Percentiles rank a stretch among this genome's conserved stretches.
phyloP scores from a whole-genome alignment of 2,888 invertebrate species.

The Luffia ferchaultella region DNA sequence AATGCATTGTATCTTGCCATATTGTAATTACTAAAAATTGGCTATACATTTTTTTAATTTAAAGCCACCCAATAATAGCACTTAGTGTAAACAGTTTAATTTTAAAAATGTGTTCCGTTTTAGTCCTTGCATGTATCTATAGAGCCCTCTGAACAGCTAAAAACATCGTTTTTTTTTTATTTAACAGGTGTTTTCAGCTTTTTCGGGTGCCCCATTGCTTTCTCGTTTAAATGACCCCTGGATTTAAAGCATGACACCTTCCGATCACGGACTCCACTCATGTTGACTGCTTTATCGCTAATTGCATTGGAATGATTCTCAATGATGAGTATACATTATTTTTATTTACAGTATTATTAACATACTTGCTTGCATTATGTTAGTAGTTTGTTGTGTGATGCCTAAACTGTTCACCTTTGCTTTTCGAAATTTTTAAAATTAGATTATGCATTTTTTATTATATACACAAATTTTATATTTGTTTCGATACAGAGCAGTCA shows the following conservation, averaged over 20 bases:
- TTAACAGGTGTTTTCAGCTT: slow-evolving; percentile 65
- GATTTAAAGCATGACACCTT: slow-evolving; percentile 45
- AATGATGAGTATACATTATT: slow-evolving; percentile 64
- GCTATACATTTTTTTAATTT: not conserved
- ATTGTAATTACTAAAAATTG: too few relatives aligned
- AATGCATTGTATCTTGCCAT: too few relatives aligned
- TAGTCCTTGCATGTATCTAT: not conserved
- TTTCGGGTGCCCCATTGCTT: slow-evolving; percentile 66
- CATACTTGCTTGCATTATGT: not conserved
- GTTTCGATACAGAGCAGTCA: not conserved
- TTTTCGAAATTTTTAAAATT: not conserved
- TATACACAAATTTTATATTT: not conserved
- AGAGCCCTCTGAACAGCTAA: slow-evolving; percentile 26
- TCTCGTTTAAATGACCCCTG: slow-evolving; percentile 63
- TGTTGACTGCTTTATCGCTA: slow-evolving; percentile 48
- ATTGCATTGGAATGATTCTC: slow-evolving; percentile 49
- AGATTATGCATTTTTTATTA: not conserved
- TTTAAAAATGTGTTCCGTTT: not conserved
- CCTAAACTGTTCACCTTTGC: not conserved
- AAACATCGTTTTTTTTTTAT: slow-evolving; percentile 62
- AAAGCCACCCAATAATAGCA: not conserved
- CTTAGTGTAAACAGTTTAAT: not conserved
- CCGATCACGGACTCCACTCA: slow-evolving; percentile 35
- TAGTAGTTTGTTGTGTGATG: not conserved
- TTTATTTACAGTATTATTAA: slow-evolving; percentile 29